A percentile compares a stretch with the other conserved stretches of the same genome.
phyloP scores from a whole-genome alignment of 2,797 vertebrate genomes.

The Sitta carolinensis region DNA sequence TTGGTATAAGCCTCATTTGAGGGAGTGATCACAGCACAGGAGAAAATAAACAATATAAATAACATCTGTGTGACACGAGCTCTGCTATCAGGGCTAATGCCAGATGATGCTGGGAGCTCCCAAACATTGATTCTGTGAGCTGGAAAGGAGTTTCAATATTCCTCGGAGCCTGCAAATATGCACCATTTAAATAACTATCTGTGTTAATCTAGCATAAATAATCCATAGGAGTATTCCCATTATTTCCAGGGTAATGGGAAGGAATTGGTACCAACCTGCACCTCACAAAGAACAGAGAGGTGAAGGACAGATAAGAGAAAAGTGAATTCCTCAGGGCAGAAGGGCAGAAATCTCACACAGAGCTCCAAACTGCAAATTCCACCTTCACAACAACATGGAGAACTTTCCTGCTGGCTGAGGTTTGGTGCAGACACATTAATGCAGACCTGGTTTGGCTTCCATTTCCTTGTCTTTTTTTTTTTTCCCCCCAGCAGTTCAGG shows the following conservation, averaged over 20 bases:
- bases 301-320: not conserved
- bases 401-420: not conserved
- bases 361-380: not conserved
- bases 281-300: not conserved
- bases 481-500: not conserved
- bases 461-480: not conserved
- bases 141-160: not conserved
- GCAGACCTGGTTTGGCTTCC: not conserved
- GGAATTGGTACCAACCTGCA: not conserved
- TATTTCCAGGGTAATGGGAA: not conserved
- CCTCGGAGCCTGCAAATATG: not conserved
- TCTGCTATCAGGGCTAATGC: not conserved
- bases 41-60: slow-evolving; percentile 46
- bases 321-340: not conserved
- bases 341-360: not conserved
- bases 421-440: not conserved
- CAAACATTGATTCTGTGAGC: not conserved
- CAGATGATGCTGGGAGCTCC: not conserved
- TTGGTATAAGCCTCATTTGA: slow-evolving; percentile 9
- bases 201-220: not conserved
- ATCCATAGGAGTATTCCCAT: not conserved
- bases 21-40: not conserved
- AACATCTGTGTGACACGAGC: not conserved
- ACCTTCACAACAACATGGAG: not conserved
- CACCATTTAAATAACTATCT: not conserved